Conservation (phyloP, 2,113 vertebrate genomes). For the Synchiropus splendidus region DNA sequence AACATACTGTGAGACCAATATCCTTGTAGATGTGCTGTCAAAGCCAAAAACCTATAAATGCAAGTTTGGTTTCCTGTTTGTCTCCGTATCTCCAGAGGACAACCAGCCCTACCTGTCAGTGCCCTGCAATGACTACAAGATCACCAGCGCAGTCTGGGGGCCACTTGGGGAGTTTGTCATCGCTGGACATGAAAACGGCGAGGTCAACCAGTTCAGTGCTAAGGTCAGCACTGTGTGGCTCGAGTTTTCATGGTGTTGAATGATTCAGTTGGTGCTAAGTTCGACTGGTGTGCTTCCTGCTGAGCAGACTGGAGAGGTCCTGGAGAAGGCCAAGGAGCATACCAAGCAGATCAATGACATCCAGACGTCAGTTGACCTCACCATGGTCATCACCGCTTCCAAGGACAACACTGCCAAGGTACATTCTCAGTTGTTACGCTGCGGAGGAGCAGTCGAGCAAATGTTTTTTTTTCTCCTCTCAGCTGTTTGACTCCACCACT, state of each 20-base stretch:
- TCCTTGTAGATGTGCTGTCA: no score
- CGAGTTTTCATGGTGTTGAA: no score
- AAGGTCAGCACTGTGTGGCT: constrained; percentile 67
- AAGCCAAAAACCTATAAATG: no score
- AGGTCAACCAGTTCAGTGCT: constrained; percentile 91
- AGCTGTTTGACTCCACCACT: constrained; percentile 84
- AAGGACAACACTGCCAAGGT: constrained; percentile 97
- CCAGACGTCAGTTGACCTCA: constrained; percentile 89
- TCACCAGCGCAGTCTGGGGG: constrained; percentile 96
- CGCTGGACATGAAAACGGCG: constrained; percentile 86
- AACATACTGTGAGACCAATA: no score
- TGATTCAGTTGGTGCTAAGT: no score
- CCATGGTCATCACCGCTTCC: constrained; percentile 91
- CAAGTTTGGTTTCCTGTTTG: no score
- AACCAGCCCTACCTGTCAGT: constrained; percentile 90
- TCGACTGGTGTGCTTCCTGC: no score
- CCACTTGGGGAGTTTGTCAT: constrained; percentile 91
- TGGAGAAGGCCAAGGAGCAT: constrained; percentile 85
- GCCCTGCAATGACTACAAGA: constrained; percentile 86
- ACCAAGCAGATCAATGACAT: constrained; percentile 95
- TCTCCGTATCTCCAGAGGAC: constrained; percentile 62
- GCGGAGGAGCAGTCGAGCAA: neutral
- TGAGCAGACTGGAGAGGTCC: constrained; percentile 80
- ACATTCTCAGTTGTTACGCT: constrained; percentile 1
- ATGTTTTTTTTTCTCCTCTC: neutral